Evolutionary conservation across 2,113 vertebrate species (phyloP).

Genomic region (Sceloporus undulatus): DNA sequence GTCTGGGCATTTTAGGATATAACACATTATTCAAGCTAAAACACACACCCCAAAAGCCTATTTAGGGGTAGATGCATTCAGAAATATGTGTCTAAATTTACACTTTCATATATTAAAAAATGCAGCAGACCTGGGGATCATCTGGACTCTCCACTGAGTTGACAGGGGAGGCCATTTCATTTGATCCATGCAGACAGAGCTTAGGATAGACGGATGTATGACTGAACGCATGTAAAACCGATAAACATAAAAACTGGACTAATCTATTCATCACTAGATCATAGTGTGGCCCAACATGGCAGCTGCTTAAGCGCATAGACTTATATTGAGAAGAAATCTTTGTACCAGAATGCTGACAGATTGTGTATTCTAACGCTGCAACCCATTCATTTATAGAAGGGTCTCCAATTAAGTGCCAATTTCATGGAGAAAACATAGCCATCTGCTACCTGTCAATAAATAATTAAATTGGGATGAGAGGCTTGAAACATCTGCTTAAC

Average conservation of each 20-base stretch:
- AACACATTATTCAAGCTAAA: no score
- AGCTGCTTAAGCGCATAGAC: not conserved
- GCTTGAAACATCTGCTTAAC: not conserved
- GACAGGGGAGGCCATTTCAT: no score
- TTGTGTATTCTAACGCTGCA: slow-evolving; percentile 30
- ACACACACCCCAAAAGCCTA: no score
- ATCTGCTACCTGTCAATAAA: slow-evolving; percentile 44
- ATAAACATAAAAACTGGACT: not conserved
- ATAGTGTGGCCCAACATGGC: not conserved
- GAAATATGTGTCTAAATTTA: not conserved
- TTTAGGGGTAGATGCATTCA: no score
- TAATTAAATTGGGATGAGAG: not conserved
- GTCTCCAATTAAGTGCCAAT: slow-evolving; percentile 29
- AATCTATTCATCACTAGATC: not conserved
- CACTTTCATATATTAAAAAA: not conserved
- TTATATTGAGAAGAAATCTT: not conserved
- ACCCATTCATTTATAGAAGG: slow-evolving; percentile 2
- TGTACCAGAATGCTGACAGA: not conserved
- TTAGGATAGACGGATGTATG: no score
- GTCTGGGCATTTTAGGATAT: no score
- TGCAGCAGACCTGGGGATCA: no score
- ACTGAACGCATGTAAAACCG: not conserved
- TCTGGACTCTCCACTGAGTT: no score
- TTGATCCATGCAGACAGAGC: no score
- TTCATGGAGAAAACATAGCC: slow-evolving; percentile 35